Evolutionary conservation across 2,797 vertebrate species (phyloP), one percentile per base, ranked within the genome.

Genomic region (Bovichtus variegatus): DNA sequence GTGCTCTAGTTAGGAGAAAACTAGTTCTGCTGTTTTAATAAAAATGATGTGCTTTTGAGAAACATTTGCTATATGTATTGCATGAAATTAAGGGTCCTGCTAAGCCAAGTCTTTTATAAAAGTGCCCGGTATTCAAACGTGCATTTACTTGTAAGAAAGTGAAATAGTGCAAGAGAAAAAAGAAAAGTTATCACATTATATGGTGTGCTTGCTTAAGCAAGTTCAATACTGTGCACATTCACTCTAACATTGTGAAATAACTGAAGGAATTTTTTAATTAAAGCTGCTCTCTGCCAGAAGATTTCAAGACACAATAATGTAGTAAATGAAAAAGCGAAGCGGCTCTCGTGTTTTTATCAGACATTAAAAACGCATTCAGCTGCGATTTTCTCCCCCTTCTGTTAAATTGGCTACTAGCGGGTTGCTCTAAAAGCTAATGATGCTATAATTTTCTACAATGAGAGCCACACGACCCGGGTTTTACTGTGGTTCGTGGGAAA

Each of bases 351-450:
- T 78, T 87, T 80, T 74, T 69, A 87, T 82, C 77, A 73, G 79
- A 73, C 71, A 83, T 84, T 86, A 87, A 88, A 89, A 89, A 75
- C 44, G 75, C 79, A 86, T 86, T 80, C 15, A 34, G 53, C 6
- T 2, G 34, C 66, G 61, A 78, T 82, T 84, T 80, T 60, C 63
- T 36, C 50, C 47, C 71, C 47, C 71, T 59, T 16, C 18, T 78
- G 51, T 75, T 51, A 83, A 85, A 89, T 60, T 72, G 79, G 55
- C 67, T 84, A 78, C 74, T 23, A n/a, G 63, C 40, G 25, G 61
- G 36, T 50, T 49, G 50, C 65, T 80, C 51, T 71, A 34, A 65
- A 65, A 72, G 53, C 40, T 82, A 87, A 90, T 76, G 79, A 73
- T 23, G 54, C 68, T 54, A 67, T 89, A 36, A 81, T 77, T 80